Base-by-base conservation (phyloP, 2,888 invertebrate genomes). In the Phortica okadai region DNA sequence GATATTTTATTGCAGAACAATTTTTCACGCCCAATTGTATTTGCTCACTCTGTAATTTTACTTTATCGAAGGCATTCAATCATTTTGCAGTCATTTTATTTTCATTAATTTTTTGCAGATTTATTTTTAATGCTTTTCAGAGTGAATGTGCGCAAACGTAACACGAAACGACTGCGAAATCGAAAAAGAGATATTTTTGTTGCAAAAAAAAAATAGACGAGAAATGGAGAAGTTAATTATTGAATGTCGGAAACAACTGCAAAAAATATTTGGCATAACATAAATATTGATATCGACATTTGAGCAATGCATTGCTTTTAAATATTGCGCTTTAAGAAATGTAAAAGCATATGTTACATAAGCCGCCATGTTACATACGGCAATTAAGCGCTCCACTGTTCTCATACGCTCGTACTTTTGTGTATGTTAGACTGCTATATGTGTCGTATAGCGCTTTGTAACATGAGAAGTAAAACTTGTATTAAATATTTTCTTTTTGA, bases 171-270 rank as follows among this genome's bases (percentile, higher is more conserved):
- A 33, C 33, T 33, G 33, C 33, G 50, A 11, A 50, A 11, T 11
- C 6, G 14, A 50, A 11, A 50, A 50, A 3, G 14, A 50, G 6
- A 50, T 50, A 50, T 41, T 67, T 67, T 44, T 14, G 14, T 67
- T 67, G 44, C 44, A 14, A 16, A 62, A 21, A 25, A 16, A 6
- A 7, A 41, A 14, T 64, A 4, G 6, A 64, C 33, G 10, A 64
- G 21, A 7, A 4, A 62, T 21, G 6, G 59, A 56, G 1, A 14
- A 56, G 54, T 54, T 59, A 50, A 50, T 50, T 50, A 11, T 11
- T 11, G 5, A 50, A 50, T 50, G 14, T 50, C 50, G 33, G 66
- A 66, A 66, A 21, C 64, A 66, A n/a, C 66, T 66, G 66, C 66
- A 42, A 8, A 62, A 62, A 66, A 25, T 66, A 41, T 66, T 66